Evolutionary conservation across 2,888 invertebrate genomes (phyloP).

Genomic region (Automeris io): DNA sequence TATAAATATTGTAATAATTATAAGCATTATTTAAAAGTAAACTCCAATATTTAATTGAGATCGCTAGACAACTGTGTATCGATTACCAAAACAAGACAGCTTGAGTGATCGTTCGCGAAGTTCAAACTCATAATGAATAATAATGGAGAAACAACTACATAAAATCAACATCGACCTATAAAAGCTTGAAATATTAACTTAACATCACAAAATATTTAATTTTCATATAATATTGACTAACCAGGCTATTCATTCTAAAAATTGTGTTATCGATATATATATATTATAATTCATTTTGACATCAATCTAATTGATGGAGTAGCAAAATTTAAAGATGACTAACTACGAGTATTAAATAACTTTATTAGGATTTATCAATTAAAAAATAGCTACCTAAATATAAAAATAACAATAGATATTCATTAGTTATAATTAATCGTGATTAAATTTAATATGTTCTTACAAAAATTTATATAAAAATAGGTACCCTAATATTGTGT

Average conservation of each 20-base stretch:
- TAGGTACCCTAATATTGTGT: too few relatives aligned
- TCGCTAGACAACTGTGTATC: constrained; percentile 1
- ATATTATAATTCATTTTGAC: too few relatives aligned
- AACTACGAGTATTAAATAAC: too few relatives aligned
- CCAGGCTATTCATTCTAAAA: background rate
- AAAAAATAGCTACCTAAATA: background rate
- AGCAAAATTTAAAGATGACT: too few relatives aligned
- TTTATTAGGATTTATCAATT: background rate
- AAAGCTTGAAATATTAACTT: background rate
- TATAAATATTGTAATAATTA: too few relatives aligned
- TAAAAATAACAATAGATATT: background rate
- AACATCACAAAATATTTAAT: background rate
- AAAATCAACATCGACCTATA: constrained; percentile 9
- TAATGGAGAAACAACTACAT: constrained; percentile 22
- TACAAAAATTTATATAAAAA: too few relatives aligned
- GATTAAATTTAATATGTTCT: too few relatives aligned
- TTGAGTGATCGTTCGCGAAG: constrained; percentile 16
- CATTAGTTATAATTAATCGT: too few relatives aligned
- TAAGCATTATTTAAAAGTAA: too few relatives aligned
- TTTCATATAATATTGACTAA: background rate
- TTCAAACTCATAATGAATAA: constrained; percentile 32
- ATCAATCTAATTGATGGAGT: too few relatives aligned
- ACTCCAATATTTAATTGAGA: background rate
- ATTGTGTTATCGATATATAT: too few relatives aligned
- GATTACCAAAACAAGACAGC: constrained; percentile 15